A percentile compares a stretch with the other conserved stretches of the same genome.
phyloP scores from a whole-genome alignment of 2,797 vertebrate genomes.

The Rhadinocentrus ornatus region DNA sequence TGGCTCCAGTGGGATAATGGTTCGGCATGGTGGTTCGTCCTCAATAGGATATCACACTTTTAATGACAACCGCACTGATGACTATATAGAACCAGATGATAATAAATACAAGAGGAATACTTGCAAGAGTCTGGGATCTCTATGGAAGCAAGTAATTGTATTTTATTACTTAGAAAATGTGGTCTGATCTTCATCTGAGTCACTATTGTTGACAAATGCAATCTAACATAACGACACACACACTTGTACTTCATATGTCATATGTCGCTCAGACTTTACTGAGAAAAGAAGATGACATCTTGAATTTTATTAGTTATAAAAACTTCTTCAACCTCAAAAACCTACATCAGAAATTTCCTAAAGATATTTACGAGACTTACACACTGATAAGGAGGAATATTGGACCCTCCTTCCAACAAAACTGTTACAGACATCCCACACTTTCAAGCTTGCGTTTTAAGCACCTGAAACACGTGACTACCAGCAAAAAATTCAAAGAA shows the following conservation, averaged over 20 bases:
- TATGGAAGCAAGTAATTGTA: neutral
- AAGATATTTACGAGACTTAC: neutral
- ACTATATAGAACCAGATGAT: neutral
- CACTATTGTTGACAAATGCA: neutral
- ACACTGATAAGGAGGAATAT: neutral
- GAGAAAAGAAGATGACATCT: neutral
- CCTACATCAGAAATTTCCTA: neutral
- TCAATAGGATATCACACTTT: slow-evolving; percentile 26
- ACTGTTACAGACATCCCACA: neutral
- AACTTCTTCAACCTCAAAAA: neutral
- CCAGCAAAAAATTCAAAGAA: neutral
- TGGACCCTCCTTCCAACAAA: neutral
- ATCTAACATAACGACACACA: neutral
- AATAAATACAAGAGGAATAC: neutral
- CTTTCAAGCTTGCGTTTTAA: neutral
- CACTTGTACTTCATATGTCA: neutral
- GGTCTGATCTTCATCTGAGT: neutral
- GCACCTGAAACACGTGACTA: neutral
- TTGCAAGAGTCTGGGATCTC: neutral
- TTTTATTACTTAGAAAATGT: neutral
- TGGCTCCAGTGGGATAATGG: too few species aligned
- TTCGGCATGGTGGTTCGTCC: neutral
- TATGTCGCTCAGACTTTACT: neutral
- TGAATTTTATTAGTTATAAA: neutral
- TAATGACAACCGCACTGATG: neutral